Base-by-base conservation (phyloP, 1,140 invertebrate species). In the Zaprionus nigranus region DNA sequence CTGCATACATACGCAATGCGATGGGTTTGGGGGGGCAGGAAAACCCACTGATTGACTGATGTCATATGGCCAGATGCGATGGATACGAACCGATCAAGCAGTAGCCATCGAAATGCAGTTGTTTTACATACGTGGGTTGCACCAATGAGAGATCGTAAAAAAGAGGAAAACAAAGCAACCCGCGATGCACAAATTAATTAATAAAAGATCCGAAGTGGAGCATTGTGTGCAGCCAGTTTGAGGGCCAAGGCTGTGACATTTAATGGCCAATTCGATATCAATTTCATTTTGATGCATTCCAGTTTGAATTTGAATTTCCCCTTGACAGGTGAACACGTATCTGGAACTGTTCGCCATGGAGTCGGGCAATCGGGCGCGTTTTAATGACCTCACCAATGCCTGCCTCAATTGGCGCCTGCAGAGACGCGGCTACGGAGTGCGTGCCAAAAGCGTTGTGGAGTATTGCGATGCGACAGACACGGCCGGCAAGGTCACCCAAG, bases 401-500 rank as follows among this genome's bases (percentile, higher is more conserved):
- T 92, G 92, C 30, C 65, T 92, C 13, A 92, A 92, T 57, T 84
- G 90, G 78, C 75, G 86, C 46, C 60, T 92, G 38, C 62, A 75
- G 46, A 67, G 72, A 17, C 78, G 76, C 5, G 68, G 75, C 22
- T 81, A 71, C 57, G 78, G 74, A 13, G 36, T 92, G 38, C 75
- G 53, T 36, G 92, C 90, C 53, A 82, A 84, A 43, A 92, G 87
- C 38, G 79, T 84, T 4, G 76, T 92, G 60, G 87, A 92, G 70
- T 92, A 92, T 73, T 92, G 92, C 53, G 78, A 87, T 53, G 46
- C 79, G 43, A 67, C 75, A 24, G 63, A 68, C 15, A 63, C 76
- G 22, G 72, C 85, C 5, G 82, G 69, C 30, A 78, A 68, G 12
- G 73, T 79, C 17, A 63, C 65, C 5, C 72, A 85, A 30, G 85